Conservation (phyloP, 2,113 vertebrate species). For the Thalassarche chlororhynchos region DNA sequence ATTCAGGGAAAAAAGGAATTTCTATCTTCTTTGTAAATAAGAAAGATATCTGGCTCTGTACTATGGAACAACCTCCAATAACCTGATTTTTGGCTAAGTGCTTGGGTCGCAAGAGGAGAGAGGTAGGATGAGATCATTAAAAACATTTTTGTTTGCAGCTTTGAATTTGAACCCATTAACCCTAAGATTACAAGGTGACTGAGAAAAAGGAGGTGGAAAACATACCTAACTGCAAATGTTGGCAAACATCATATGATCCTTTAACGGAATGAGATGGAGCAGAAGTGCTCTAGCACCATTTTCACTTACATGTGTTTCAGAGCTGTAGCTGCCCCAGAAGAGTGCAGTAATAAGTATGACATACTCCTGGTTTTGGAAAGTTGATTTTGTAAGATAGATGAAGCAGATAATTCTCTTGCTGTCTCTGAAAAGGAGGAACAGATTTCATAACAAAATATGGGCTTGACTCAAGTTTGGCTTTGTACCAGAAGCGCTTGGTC, state of each 20-base stretch:
- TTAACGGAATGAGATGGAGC: background rate
- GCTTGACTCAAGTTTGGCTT: background rate
- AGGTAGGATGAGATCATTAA: background rate
- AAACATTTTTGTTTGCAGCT: background rate
- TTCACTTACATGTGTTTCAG: background rate
- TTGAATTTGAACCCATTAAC: background rate
- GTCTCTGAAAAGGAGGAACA: background rate
- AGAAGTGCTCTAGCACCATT: background rate
- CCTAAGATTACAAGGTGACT: background rate
- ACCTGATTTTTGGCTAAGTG: background rate
- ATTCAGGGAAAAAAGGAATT: background rate
- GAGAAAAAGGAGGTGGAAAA: background rate
- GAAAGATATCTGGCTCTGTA: background rate
- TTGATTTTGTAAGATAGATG: background rate
- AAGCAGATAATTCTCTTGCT: background rate
- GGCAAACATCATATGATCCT: background rate
- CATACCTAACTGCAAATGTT: background rate
- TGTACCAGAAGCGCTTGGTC: background rate
- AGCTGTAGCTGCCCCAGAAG: background rate
- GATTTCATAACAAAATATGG: background rate
- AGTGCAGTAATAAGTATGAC: background rate
- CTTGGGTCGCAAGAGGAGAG: background rate
- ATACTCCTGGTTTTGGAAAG: background rate
- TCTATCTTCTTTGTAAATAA: background rate
- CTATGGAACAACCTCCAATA: background rate